Evolutionary conservation across 2,888 invertebrate species (phyloP), one percentile per base, ranked within the genome.

Genomic region (Torymus texanus): DNA sequence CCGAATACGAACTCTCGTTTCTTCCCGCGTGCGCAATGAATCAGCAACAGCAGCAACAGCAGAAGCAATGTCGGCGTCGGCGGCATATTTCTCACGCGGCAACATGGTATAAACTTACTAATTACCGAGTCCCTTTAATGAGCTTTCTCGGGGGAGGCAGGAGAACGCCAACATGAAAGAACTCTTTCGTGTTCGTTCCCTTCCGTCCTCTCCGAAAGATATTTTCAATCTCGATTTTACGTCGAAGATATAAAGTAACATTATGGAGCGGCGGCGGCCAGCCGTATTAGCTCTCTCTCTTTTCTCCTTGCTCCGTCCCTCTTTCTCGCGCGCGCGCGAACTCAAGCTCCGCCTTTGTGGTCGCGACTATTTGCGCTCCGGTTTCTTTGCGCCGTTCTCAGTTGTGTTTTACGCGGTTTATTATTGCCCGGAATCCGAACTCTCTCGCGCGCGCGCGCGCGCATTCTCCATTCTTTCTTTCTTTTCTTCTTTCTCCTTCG

Each of bases 341-440:
- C 50, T 50, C 51, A 16, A 51, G 73, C 73, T 65, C 62, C 79
- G 76, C 65, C 79, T 81, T 79, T 79, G 81, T 75, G 79, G 79
- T 81, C 53, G 63, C 73, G 56, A 81, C 79, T 81, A 79, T 81
- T 81, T 76, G 79, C 75, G 81, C 80, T 77, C 78, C 76, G 77
- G 72, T 79, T 76, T 81, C 77, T 77, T 73, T 74, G 78, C 81
- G 74, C 75, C 79, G 67, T 75, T 67, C 78, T 61, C 75, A 76
- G 77, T 73, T 82, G 78, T 79, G 80, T 76, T 80, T 80, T 80
- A 77, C 73, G 81, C 77, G 75, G 77, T 81, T 82, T 82, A 79
- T 81, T 81, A 81, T 81, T 80, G 79, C 81, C 56, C 68, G 75
- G 81, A 81, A 81, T 75, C 73, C 75, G 78, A 77, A 75, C 67